A percentile compares a stretch with the other conserved stretches of the same genome.
Evolutionary conservation across 2,888 invertebrate species (phyloP).

Genomic region (Siphlonurus alternatus): DNA sequence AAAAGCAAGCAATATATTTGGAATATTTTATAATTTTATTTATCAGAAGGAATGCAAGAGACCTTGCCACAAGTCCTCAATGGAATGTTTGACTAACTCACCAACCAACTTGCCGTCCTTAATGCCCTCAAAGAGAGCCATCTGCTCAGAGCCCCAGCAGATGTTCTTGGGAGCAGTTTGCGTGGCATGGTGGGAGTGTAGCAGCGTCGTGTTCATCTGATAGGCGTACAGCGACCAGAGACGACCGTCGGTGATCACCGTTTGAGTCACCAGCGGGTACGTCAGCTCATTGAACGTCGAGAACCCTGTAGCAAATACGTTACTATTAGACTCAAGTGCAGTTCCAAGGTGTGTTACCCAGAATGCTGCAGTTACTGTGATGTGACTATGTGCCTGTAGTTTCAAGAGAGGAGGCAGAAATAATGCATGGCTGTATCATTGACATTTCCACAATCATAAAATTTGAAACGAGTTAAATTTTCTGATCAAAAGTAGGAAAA

Average conservation of each 20-base stretch:
- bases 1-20: too few relatives aligned
- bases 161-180: slow-evolving; percentile 57
- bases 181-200: slow-evolving; percentile 43
- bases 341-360: not conserved
- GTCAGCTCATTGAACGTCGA: slow-evolving; percentile 78
- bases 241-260: slow-evolving; percentile 75
- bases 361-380: not conserved
- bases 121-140: slow-evolving; percentile 56
- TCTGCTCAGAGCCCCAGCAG: slow-evolving; percentile 57
- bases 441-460: too few relatives aligned
- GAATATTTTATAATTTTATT: too few relatives aligned
- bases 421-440: too few relatives aligned
- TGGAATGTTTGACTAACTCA: slow-evolving; percentile 1
- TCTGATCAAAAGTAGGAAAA: too few relatives aligned
- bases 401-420: too few relatives aligned
- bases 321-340: slow-evolving; percentile 5
- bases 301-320: slow-evolving; percentile 49
- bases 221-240: slow-evolving; percentile 75
- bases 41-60: too few relatives aligned
- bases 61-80: not conserved
- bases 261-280: slow-evolving; percentile 80
- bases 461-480: too few relatives aligned
- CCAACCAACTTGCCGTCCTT: slow-evolving; percentile 43
- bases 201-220: slow-evolving; percentile 71
- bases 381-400: not conserved